A percentile compares a stretch with the other conserved stretches of the same genome.
Conservation (phyloP, 2,888 invertebrate genomes). For the Trichopoda pennipes region DNA sequence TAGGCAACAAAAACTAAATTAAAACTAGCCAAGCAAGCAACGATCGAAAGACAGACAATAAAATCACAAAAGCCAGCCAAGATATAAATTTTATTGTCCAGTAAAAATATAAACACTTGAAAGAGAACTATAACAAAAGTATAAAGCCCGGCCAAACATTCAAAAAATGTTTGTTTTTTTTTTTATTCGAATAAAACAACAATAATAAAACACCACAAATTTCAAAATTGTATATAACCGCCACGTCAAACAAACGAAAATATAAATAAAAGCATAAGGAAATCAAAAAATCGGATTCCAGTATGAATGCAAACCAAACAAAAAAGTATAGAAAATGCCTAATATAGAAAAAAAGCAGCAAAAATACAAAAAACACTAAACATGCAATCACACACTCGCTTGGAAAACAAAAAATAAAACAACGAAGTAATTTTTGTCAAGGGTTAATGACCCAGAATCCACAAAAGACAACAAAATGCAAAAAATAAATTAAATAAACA, state of each 20-base stretch:
- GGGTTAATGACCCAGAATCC: conserved; percentile 79
- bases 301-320: conserved; percentile 53
- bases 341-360: conserved; percentile 49
- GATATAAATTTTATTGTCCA: conserved; percentile 60
- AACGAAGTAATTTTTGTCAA: conserved; percentile 73
- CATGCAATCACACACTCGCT: conserved; percentile 43
- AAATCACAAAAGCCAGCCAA: conserved; percentile 55
- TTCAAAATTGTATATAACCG: conserved; percentile 58
- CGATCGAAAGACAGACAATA: conserved; percentile 62
- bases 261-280: conserved; percentile 17
- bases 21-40: conserved; percentile 48
- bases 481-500: conserved; percentile 30
- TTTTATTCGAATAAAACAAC: conserved; percentile 37
- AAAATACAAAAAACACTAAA: conserved; percentile 33
- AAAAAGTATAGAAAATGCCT: conserved; percentile 53
- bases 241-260: conserved; percentile 37
- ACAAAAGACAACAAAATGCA: conserved; percentile 57
- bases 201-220: conserved; percentile 65
- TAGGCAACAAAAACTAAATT: conserved; percentile 29
- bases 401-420: conserved; percentile 30
- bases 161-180: conserved; percentile 20
- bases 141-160: conserved; percentile 29
- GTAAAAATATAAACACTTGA: conserved; percentile 53
- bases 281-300: conserved; percentile 63
- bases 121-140: conserved; percentile 45